Percentiles rank a stretch among this genome's conserved stretches.
Conservation (phyloP, 2,113 vertebrate species). For the Paramormyrops kingsleyae region DNA sequence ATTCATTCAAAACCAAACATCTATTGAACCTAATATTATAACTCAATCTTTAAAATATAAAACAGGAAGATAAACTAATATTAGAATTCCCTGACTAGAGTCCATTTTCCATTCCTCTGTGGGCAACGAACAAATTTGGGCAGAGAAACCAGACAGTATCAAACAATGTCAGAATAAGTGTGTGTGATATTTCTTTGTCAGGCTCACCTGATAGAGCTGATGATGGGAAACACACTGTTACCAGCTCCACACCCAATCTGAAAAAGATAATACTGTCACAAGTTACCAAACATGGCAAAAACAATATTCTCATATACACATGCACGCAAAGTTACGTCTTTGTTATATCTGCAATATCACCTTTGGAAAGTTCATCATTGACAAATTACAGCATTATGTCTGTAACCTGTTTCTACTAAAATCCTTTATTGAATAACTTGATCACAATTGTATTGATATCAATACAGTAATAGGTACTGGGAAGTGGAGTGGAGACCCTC, state of each 20-base stretch:
- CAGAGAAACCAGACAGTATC: background rate
- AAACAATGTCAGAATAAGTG: background rate
- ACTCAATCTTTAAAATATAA: background rate
- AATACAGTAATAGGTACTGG: background rate
- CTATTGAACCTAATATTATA: background rate
- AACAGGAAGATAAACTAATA: background rate
- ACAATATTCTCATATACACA: background rate
- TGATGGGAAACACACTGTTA: slow-evolving; percentile 85
- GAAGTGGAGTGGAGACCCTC: background rate
- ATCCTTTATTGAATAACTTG: background rate
- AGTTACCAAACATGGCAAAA: background rate
- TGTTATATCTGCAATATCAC: background rate
- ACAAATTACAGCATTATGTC: background rate
- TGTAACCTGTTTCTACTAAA: background rate
- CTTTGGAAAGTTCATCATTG: background rate
- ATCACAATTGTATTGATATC: background rate
- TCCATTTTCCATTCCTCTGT: background rate
- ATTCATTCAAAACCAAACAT: background rate
- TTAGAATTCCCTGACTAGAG: background rate
- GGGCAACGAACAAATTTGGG: background rate
- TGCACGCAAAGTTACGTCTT: background rate
- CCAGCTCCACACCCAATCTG: slow-evolving; percentile 89
- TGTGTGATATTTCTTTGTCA: background rate
- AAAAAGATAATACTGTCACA: slow-evolving; percentile 32
- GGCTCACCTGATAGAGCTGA: slow-evolving; percentile 71